Base-by-base conservation (phyloP, 53 echinoderm and acorn worm species). In the Pentamera pediparva region DNA sequence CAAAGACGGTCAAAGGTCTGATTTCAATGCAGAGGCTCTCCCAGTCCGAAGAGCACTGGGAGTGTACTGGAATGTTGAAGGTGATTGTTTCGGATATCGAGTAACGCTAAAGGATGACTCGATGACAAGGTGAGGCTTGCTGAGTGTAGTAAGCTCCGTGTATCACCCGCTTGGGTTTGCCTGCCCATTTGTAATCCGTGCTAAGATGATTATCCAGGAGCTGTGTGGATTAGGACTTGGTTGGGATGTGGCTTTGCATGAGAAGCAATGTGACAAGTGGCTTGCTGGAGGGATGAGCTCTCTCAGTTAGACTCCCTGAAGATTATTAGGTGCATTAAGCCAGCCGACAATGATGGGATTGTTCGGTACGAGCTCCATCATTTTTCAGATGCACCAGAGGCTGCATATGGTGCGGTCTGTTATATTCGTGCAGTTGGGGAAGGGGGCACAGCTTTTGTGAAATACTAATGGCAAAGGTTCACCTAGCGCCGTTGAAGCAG, bases 111-210 rank as follows among this genome's bases (percentile, higher is more conserved):
- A 79, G 45, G 26, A 59, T 35, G n/a, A n/a, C n/a, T n/a, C 64
- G n/a, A 7, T 63, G n/a, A 78, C 83, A 4, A 78, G 59, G 53
- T 53, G 84, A 71, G 84, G 72, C 2, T 50, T 84, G 7, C 37
- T 84, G 51, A 71, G 72, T 13, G 78, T 50, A 18, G 59, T 73
- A 18, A 78, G 78, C 21, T 78, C 78, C 19, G 61, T 84, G 15
- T 84, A 84, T 31, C 70, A 84, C 34, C 84, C 84, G 24, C 59
- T 78, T 5, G 84, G 84, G 1, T 62, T 70, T 37, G 61, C 72
- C 5, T 49, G 59, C 21, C 84, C 72, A 19, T 78, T 24, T 38
- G 61, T 73, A 9, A 51, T 84, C 13, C 38, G 6, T 15, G 84
- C 84, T 29, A 84, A 70, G 70, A 26, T 32, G 20, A 39, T 84